phyloP scores from a whole-genome alignment of 2,797 vertebrate genomes.

The Intellagama lesueurii region DNA sequence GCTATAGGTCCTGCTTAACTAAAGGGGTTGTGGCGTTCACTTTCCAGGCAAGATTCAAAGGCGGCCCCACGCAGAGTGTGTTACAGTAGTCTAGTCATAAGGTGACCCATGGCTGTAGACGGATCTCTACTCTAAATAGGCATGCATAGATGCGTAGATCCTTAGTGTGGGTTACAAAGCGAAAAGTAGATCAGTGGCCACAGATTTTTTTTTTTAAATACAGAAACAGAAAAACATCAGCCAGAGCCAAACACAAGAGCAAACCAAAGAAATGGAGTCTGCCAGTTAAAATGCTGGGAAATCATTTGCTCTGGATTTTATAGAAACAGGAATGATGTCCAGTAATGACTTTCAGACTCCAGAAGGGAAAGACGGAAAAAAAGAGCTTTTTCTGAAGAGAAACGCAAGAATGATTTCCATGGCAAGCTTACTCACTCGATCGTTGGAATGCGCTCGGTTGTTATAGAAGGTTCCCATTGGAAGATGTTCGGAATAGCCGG shows the following conservation, averaged over 20 bases:
- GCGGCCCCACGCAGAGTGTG: too few relatives aligned
- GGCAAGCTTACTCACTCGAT: conserved; percentile 85
- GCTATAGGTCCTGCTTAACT: too few relatives aligned
- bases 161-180: background rate
- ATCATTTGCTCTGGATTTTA: background rate
- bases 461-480: conserved; percentile 93
- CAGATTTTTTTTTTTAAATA: too few relatives aligned
- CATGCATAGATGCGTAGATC: background rate
- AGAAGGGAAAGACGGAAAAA: conserved; percentile 17
- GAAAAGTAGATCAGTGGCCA: background rate
- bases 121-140: background rate
- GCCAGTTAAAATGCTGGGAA: background rate
- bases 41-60: too few relatives aligned
- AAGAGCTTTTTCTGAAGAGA: background rate
- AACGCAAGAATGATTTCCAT: background rate
- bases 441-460: conserved; percentile 97
- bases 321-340: conserved; percentile 4
- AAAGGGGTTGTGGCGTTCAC: too few relatives aligned
- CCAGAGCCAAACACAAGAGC: background rate
- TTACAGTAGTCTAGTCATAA: too few relatives aligned
- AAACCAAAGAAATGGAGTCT: background rate
- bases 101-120: too few relatives aligned
- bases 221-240: too few relatives aligned
- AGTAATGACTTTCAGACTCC: conserved; percentile 21
- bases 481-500: conserved; percentile 90